phyloP scores from a whole-genome alignment of 2,797 vertebrate species.

The Protonibea diacanthus region DNA sequence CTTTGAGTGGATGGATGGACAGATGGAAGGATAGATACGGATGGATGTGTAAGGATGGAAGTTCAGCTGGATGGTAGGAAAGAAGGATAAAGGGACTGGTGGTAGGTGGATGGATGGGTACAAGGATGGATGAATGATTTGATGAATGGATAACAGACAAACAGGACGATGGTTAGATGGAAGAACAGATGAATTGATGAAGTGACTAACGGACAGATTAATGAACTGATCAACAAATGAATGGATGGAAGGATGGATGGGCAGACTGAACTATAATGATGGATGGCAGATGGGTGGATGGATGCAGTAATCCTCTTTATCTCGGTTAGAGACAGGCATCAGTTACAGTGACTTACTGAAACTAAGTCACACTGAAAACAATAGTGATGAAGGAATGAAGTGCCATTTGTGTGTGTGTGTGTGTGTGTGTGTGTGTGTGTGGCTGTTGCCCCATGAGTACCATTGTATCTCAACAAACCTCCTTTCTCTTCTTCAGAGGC shows the following conservation, averaged over 20 bases:
- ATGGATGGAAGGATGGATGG: neutral
- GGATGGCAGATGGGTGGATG: slow-evolving; percentile 17
- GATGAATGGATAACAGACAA: neutral
- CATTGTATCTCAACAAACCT: slow-evolving; percentile 58
- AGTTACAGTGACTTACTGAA: slow-evolving; percentile 30
- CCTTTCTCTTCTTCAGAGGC: slow-evolving; percentile 58
- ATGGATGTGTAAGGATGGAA: neutral
- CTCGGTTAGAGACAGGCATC: slow-evolving; percentile 34
- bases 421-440: slow-evolving; percentile 15
- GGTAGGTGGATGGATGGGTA: neutral
- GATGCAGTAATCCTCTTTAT: slow-evolving; percentile 20
- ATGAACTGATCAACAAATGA: neutral
- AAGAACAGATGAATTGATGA: neutral
- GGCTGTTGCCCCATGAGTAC: slow-evolving; percentile 45
- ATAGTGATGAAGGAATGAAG: neutral
- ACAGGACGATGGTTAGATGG: neutral
- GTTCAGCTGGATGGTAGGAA: neutral
- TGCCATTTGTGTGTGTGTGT: slow-evolving; percentile 3
- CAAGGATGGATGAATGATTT: neutral
- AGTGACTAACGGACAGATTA: neutral
- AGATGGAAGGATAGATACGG: neutral
- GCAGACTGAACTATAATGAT: neutral
- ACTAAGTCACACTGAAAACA: slow-evolving; percentile 32
- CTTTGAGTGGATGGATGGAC: neutral
- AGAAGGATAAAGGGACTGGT: neutral